phyloP scores from a whole-genome alignment of 2,113 vertebrate genomes.

The Rhipidura dahli region DNA sequence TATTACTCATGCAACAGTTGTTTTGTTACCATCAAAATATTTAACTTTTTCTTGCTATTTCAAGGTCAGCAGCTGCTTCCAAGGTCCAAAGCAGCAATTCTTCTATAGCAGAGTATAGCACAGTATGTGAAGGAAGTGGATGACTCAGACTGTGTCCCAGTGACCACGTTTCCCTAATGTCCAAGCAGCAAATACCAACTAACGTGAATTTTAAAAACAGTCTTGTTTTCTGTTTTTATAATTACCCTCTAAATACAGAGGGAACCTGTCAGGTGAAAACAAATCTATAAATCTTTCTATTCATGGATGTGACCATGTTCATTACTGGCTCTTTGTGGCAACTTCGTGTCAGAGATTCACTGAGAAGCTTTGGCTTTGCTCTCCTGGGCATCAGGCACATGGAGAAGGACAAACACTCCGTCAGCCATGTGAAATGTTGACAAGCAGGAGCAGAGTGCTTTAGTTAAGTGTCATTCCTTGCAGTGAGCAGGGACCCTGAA shows the following conservation, averaged over 20 bases:
- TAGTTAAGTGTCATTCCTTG: background rate
- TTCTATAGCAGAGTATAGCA: background rate
- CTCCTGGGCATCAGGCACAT: background rate
- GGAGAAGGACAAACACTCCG: background rate
- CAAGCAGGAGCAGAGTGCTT: background rate
- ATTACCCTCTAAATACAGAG: background rate
- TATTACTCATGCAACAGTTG: constrained; percentile 21
- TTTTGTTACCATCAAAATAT: constrained; percentile 16
- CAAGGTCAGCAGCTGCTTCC: background rate
- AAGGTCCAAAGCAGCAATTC: background rate
- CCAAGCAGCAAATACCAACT: background rate
- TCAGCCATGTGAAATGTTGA: background rate
- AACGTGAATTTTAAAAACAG: background rate
- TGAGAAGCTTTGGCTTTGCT: background rate
- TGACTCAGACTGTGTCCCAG: background rate
- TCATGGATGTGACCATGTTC: accelerated
- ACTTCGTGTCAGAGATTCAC: accelerated
- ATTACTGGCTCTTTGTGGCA: background rate
- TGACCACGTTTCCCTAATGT: background rate
- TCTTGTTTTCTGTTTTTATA: background rate
- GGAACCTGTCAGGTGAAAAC: background rate
- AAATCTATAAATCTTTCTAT: background rate
- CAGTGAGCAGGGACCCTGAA: background rate
- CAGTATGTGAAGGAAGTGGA: background rate
- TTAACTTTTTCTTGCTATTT: constrained; percentile 20